phyloP scores from a whole-genome alignment of 2,888 invertebrate species.

The Agrochola litura region DNA sequence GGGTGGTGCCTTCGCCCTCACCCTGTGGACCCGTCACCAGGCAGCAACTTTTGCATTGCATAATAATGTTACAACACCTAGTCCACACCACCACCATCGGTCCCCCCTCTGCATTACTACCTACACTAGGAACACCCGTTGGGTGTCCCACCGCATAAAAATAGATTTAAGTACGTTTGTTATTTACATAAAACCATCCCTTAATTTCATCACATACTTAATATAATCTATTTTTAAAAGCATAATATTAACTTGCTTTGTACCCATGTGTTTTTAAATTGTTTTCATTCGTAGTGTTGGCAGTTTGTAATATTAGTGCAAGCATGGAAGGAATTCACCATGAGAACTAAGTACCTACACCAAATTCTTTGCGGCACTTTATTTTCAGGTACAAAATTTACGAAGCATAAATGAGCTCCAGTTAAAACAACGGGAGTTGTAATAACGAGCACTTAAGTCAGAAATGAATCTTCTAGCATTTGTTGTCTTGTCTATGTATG shows the following conservation, averaged over 20 bases:
- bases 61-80: conserved; percentile 80
- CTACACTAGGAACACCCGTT: background rate
- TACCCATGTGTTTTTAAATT: background rate
- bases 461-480: background rate
- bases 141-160: conserved; percentile 3
- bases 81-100: conserved; percentile 59
- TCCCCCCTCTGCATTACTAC: conserved; percentile 34
- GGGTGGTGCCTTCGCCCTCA: conserved; percentile 89
- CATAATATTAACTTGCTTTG: background rate
- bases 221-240: background rate
- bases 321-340: background rate
- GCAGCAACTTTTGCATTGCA: conserved; percentile 82
- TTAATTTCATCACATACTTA: background rate
- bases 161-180: conserved; percentile 18
- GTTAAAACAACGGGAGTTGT: background rate
- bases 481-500: background rate
- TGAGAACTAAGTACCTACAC: too few relatives aligned
- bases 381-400: background rate
- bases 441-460: background rate
- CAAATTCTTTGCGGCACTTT: background rate
- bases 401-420: background rate
- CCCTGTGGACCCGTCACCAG: conserved; percentile 77
- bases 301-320: background rate
- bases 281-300: background rate
- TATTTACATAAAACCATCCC: conserved; percentile 9